Percentiles rank a stretch among this genome's conserved stretches.
Evolutionary conservation across 2,888 invertebrate genomes (phyloP).

Genomic region (Subacronicta megacephala): DNA sequence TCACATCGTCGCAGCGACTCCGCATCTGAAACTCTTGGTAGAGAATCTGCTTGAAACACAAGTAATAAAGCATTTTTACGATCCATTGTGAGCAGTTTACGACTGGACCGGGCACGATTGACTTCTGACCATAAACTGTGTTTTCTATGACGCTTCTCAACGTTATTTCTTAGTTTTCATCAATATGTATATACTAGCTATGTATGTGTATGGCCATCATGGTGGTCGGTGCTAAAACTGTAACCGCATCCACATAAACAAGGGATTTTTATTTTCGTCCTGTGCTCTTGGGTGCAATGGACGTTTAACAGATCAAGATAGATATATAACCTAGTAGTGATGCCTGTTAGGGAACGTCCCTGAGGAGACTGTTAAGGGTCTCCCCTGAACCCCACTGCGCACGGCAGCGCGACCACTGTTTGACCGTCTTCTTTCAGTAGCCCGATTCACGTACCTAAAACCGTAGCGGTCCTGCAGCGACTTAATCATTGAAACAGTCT

Average conservation of each 20-base stretch:
- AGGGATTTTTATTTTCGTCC: background rate
- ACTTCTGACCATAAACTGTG: conserved; percentile 83
- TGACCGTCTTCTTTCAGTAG: too few relatives aligned
- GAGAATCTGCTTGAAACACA: conserved; percentile 55
- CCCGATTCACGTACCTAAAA: too few relatives aligned
- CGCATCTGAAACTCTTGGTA: conserved; percentile 44
- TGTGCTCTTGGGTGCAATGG: background rate
- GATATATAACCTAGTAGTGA: too few relatives aligned
- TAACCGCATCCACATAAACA: conserved; percentile 2
- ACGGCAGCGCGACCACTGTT: too few relatives aligned
- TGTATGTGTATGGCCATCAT: conserved; percentile 15
- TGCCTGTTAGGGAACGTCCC: too few relatives aligned
- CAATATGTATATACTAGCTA: conserved; percentile 33
- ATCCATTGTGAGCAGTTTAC: conserved; percentile 82
- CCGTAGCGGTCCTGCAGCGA: too few relatives aligned
- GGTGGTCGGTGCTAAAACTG: conserved; percentile 21
- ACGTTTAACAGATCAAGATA: background rate
- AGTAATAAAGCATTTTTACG: conserved; percentile 81
- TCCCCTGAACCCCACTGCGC: too few relatives aligned
- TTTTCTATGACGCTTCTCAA: conserved; percentile 79
- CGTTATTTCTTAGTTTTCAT: conserved; percentile 57
- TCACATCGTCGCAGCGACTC: conserved; percentile 28
- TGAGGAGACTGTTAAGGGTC: too few relatives aligned
- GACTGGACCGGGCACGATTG: conserved; percentile 76
- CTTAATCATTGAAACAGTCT: too few relatives aligned